Conservation (phyloP, 2,888 invertebrate genomes). For the Allophyes oxyacanthae region DNA sequence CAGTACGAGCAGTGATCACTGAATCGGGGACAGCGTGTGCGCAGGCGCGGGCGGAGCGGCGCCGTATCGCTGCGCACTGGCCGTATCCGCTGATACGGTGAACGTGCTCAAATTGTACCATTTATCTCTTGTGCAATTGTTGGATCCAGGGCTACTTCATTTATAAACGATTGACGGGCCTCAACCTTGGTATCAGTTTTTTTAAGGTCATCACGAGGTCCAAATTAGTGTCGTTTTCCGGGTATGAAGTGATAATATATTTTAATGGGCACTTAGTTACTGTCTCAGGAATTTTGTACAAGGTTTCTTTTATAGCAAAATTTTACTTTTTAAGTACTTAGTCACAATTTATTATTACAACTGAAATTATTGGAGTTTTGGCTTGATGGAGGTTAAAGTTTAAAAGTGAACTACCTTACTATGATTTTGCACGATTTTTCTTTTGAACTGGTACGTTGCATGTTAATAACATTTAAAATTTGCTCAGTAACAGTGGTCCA, state of each 20-base stretch:
- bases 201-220: slow-evolving; percentile 26
- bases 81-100: slow-evolving; percentile 58
- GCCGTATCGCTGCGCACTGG: slow-evolving; percentile 38
- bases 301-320: too few relatives aligned
- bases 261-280: slow-evolving; percentile 1
- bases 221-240: slow-evolving; percentile 16
- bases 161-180: slow-evolving; percentile 23
- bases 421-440: slow-evolving; percentile 18
- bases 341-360: not conserved
- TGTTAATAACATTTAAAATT: slow-evolving; percentile 25
- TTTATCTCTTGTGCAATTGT: slow-evolving; percentile 53
- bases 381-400: slow-evolving; percentile 1
- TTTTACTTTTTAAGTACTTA: too few relatives aligned
- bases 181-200: slow-evolving; percentile 47
- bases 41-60: slow-evolving; percentile 12
- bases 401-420: not conserved
- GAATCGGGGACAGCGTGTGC: slow-evolving; percentile 71
- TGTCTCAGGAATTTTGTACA: not conserved
- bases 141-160: slow-evolving; percentile 30
- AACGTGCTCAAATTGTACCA: slow-evolving; percentile 47
- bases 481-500: slow-evolving; percentile 7
- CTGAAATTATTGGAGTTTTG: not conserved
- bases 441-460: slow-evolving; percentile 26
- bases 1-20: slow-evolving; percentile 53
- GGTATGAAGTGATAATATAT: slow-evolving; percentile 4